Evolutionary conservation across 2,888 invertebrate genomes (phyloP).

Genomic region (Acanthosepion esculentum): DNA sequence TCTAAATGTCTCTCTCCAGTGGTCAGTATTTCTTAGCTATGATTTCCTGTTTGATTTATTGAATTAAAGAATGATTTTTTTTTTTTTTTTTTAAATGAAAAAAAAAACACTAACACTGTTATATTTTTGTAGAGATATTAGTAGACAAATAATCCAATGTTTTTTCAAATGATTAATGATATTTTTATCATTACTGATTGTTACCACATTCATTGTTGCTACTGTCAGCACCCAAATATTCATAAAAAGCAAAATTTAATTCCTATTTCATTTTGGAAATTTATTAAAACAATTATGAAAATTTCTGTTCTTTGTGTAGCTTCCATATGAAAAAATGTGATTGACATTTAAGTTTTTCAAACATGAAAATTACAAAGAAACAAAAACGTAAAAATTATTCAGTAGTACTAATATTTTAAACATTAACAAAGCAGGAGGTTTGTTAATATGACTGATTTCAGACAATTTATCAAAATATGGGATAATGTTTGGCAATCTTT

Average conservation of each 20-base stretch:
- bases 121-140: no score
- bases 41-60: not conserved
- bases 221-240: conserved; percentile 37
- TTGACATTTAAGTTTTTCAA: not conserved
- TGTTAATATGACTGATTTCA: no score
- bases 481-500: no score
- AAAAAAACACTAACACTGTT: no score
- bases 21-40: conserved; percentile 12
- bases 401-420: no score
- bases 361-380: not conserved
- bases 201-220: not conserved
- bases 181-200: no score
- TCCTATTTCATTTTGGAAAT: not conserved
- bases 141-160: no score
- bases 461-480: no score
- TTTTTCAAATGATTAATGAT: not conserved
- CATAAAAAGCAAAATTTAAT: not conserved
- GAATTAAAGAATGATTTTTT: not conserved
- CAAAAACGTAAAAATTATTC: not conserved
- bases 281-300: not conserved
- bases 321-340: not conserved
- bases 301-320: not conserved
- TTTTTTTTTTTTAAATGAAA: not conserved
- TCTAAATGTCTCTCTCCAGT: not conserved
- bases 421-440: no score